Conservation (phyloP, 2,797 vertebrate genomes). For the Ceryle rudis region DNA sequence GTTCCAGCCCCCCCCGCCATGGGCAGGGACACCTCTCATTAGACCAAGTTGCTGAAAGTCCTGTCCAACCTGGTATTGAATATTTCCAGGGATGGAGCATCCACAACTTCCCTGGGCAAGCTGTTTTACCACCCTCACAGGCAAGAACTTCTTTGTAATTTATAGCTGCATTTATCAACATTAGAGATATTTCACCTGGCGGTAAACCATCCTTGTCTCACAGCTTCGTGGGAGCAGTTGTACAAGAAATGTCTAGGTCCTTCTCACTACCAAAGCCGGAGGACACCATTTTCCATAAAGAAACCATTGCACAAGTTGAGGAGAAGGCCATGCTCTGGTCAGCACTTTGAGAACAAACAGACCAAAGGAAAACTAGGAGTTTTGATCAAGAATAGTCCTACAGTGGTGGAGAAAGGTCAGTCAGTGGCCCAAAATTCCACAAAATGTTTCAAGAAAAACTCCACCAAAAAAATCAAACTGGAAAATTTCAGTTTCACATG, state of each 20-base stretch:
- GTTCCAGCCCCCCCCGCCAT: too few relatives aligned
- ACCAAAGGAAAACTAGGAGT: neutral
- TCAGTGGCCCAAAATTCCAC: neutral
- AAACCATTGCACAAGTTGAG: neutral
- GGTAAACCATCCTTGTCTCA: neutral
- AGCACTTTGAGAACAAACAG: neutral
- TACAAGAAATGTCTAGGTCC: neutral
- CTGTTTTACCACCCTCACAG: too few relatives aligned
- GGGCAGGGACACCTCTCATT: too few relatives aligned
- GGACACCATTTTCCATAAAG: neutral
- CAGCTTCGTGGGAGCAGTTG: neutral
- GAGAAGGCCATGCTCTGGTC: neutral
- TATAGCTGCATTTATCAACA: fast-evolving
- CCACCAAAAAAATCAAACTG: neutral
- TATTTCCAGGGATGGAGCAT: too few relatives aligned
- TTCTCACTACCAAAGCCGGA: neutral
- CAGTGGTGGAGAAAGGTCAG: neutral
- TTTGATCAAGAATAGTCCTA: neutral
- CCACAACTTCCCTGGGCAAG: too few relatives aligned
- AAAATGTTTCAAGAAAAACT: neutral
- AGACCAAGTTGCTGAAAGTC: too few relatives aligned
- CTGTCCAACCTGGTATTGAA: too few relatives aligned
- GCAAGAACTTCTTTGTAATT: too few relatives aligned
- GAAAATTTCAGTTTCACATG: neutral
- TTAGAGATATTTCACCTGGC: neutral